Evolutionary conservation across 2,797 vertebrate genomes (phyloP).

Genomic region (Acipenser ruthenus): DNA sequence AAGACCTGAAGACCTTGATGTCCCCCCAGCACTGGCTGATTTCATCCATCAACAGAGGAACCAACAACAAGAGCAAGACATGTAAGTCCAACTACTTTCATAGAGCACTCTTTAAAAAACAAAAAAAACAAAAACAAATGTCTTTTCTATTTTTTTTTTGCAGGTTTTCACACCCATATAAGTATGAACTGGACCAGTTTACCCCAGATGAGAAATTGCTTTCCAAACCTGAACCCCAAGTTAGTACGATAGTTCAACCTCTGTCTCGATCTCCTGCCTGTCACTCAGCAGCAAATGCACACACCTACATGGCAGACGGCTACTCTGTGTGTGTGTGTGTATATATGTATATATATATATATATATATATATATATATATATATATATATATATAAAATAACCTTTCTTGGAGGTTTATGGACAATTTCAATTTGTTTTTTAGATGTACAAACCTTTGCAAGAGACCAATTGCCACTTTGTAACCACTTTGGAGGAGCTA

Average conservation of each 20-base stretch:
- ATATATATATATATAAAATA: too few relatives aligned
- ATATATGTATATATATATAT: neutral
- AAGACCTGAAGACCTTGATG: constrained; percentile 81
- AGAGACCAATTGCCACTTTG: constrained; percentile 71
- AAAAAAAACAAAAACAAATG: neutral
- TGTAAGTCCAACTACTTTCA: constrained; percentile 55
- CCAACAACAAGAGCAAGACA: constrained; percentile 79
- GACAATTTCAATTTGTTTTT: constrained; percentile 2
- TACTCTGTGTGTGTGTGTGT: neutral
- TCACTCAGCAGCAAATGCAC: too few relatives aligned
- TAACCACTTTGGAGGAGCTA: constrained; percentile 74
- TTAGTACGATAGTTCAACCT: constrained; percentile 27
- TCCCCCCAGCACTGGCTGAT: constrained; percentile 86
- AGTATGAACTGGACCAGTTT: constrained; percentile 82
- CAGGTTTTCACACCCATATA: constrained; percentile 93
- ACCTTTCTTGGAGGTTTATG: neutral
- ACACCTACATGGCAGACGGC: neutral
- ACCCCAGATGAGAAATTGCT: constrained; percentile 59
- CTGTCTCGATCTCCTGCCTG: too few relatives aligned
- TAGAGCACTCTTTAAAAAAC: neutral
- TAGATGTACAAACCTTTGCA: constrained; percentile 71
- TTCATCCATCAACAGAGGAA: constrained; percentile 91
- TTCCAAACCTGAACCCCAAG: constrained; percentile 75
- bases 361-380: neutral
- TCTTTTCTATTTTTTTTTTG: neutral